Evolutionary conservation across 2,888 invertebrate species (phyloP).

Genomic region (Dryococelus australis): DNA sequence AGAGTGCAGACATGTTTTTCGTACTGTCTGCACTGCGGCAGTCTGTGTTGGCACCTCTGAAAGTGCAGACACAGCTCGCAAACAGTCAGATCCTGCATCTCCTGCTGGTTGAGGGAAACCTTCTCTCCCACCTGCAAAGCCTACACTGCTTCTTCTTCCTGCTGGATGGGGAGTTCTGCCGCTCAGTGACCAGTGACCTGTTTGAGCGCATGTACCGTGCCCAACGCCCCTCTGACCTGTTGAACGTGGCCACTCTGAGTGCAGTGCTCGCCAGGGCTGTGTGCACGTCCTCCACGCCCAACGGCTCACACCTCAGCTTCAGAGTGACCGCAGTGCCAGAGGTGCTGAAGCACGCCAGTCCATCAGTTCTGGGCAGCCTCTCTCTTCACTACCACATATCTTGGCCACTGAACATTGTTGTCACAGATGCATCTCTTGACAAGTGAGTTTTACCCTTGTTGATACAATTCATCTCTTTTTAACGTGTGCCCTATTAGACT

Average conservation of each 20-base stretch:
- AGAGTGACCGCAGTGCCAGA: slow-evolving; percentile 29
- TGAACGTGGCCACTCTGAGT: slow-evolving; percentile 74
- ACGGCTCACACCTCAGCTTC: slow-evolving; percentile 36
- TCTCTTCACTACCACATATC: slow-evolving; percentile 73
- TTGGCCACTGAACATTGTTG: slow-evolving; percentile 82
- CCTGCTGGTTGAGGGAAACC: slow-evolving; percentile 70
- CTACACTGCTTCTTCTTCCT: slow-evolving; percentile 81
- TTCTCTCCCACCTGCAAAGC: slow-evolving; percentile 75
- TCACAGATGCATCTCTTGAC: slow-evolving; percentile 73
- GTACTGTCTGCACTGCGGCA: slow-evolving; percentile 63
- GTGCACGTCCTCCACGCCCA: slow-evolving; percentile 57
- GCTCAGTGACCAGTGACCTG: slow-evolving; percentile 73
- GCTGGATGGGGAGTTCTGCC: slow-evolving; percentile 81
- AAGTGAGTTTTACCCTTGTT: slow-evolving; percentile 55
- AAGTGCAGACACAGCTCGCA: slow-evolving; percentile 72
- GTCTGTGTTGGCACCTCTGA: slow-evolving; percentile 73
- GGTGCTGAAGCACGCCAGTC: slow-evolving; percentile 52
- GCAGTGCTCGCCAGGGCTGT: slow-evolving; percentile 74
- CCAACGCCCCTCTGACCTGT: slow-evolving; percentile 69
- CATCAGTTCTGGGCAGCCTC: slow-evolving; percentile 72
- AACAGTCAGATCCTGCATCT: slow-evolving; percentile 76
- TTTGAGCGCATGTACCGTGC: slow-evolving; percentile 69
- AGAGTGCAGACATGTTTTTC: not conserved
- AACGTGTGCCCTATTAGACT: no score
- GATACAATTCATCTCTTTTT: no score